Evolutionary conservation across 2,797 vertebrate species (phyloP).

Genomic region (Brachyrhaphis roseni): DNA sequence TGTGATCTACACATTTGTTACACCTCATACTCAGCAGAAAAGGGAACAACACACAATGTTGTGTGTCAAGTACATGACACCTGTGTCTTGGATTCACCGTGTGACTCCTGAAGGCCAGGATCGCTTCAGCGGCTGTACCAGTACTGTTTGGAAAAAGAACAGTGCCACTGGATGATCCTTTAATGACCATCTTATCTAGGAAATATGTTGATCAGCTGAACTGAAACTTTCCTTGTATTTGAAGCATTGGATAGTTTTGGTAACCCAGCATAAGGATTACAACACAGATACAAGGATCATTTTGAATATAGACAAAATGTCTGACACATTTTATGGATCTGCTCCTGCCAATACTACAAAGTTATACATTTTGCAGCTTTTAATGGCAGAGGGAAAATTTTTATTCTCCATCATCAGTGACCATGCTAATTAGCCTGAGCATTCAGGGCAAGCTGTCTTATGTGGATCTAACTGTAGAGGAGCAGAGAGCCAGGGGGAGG

Average conservation of each 20-base stretch:
- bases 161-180: background rate
- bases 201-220: background rate
- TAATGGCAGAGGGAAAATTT: too few species aligned
- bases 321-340: background rate
- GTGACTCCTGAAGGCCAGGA: background rate
- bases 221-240: background rate
- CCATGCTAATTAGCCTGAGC: too few species aligned
- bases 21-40: background rate
- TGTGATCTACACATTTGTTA: background rate
- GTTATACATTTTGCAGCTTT: background rate
- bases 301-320: background rate
- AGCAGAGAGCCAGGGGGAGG: too few species aligned
- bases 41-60: background rate
- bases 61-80: background rate
- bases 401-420: too few species aligned
- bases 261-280: background rate
- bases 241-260: background rate
- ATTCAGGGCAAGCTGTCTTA: too few species aligned
- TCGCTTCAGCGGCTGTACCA: background rate
- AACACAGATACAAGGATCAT: background rate
- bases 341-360: background rate
- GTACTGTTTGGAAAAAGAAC: background rate
- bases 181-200: background rate
- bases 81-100: background rate
- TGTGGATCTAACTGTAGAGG: too few species aligned